Percentiles rank a stretch among this genome's conserved stretches.
Evolutionary conservation across 2,797 vertebrate genomes (phyloP).

Genomic region (Bradypodion pumilum): DNA sequence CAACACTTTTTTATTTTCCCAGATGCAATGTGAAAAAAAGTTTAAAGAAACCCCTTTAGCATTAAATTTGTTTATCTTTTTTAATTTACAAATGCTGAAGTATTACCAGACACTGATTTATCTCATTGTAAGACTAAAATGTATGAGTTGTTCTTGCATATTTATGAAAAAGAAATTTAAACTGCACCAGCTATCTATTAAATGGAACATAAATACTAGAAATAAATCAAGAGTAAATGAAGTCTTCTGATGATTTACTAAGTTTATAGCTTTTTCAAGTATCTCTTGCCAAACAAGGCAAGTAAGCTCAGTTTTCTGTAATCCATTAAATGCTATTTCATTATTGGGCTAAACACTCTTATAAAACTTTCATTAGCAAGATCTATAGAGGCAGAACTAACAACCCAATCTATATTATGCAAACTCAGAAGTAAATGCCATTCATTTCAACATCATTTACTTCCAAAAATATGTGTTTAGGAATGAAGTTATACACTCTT

Average conservation of each 20-base stretch:
- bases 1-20: not conserved
- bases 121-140: constrained; percentile 65
- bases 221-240: constrained; percentile 69
- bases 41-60: not conserved
- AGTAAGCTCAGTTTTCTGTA: constrained; percentile 47
- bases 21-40: not conserved
- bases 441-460: not conserved
- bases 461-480: not conserved
- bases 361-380: not conserved
- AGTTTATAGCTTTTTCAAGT: constrained; percentile 50
- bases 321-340: constrained; percentile 40
- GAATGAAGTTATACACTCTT: not conserved
- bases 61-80: constrained; percentile 31
- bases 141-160: constrained; percentile 33
- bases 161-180: constrained; percentile 59
- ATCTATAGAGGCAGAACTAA: not conserved
- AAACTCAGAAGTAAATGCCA: not conserved
- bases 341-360: constrained; percentile 11
- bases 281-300: constrained; percentile 30
- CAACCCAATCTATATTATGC: not conserved
- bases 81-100: constrained; percentile 33
- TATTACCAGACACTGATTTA: constrained; percentile 55
- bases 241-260: constrained; percentile 57
- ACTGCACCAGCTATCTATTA: constrained; percentile 64
- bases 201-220: constrained; percentile 50